phyloP scores from a whole-genome alignment of 2,888 invertebrate species.

The Saturnia japonica region DNA sequence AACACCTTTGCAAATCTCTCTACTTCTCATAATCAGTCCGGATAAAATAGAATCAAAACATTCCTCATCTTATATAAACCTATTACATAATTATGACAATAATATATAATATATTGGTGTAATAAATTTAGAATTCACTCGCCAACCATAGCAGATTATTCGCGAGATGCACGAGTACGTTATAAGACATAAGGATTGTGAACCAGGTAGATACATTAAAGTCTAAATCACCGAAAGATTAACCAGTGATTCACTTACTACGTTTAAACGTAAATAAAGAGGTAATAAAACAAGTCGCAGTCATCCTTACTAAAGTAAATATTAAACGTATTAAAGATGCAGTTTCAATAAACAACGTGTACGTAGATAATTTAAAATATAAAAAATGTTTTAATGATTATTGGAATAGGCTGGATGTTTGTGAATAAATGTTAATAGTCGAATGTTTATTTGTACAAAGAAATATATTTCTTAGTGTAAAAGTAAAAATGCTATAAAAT shows the following conservation, averaged over 20 bases:
- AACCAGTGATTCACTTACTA: conserved; percentile 13
- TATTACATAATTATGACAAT: neutral
- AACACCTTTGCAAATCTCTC: too few relatives aligned
- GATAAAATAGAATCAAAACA: neutral
- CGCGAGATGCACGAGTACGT: neutral
- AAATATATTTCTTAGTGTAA: neutral
- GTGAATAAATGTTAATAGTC: neutral
- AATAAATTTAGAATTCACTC: neutral
- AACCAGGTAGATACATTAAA: neutral
- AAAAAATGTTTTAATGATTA: conserved; percentile 5
- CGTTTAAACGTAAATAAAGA: conserved; percentile 10
- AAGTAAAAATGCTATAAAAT: neutral
- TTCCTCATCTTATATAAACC: neutral
- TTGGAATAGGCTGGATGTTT: neutral
- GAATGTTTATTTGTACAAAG: neutral
- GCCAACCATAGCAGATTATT: neutral
- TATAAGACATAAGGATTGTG: conserved; percentile 2
- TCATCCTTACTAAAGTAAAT: conserved; percentile 1
- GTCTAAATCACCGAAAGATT: neutral
- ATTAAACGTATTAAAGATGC: conserved; percentile 12
- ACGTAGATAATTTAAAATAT: neutral
- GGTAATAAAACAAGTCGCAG: conserved; percentile 12
- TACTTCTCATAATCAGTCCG: too few relatives aligned
- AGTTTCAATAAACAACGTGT: conserved; percentile 5
- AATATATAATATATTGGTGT: too few relatives aligned